Conservation (phyloP, 2,888 invertebrate genomes). For the Mantis religiosa region DNA sequence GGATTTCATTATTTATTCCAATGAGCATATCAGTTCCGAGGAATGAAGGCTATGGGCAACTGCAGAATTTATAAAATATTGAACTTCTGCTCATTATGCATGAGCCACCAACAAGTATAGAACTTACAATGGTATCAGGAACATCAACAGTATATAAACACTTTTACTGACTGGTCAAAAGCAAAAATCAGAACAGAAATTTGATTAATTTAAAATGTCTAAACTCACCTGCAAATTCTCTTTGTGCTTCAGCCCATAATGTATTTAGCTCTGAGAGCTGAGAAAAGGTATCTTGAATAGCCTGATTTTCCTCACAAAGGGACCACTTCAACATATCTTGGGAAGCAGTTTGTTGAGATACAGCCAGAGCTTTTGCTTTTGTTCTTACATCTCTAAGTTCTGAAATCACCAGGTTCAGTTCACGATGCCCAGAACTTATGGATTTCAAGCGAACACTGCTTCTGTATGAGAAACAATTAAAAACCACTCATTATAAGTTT, state of each 20-base stretch:
- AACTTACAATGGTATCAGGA: too few species aligned
- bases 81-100: too few species aligned
- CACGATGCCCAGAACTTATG: conserved; percentile 45
- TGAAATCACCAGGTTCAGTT: conserved; percentile 48
- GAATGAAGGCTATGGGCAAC: too few species aligned
- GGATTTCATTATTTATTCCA: too few species aligned
- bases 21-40: too few species aligned
- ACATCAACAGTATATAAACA: too few species aligned
- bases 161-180: too few species aligned
- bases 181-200: too few species aligned
- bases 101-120: too few species aligned
- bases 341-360: conserved; percentile 45
- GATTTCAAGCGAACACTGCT: conserved; percentile 46
- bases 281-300: conserved; percentile 46
- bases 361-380: conserved; percentile 45
- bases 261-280: conserved; percentile 45
- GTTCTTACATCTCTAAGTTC: conserved; percentile 47
- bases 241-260: conserved; percentile 49
- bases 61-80: too few species aligned
- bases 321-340: conserved; percentile 50
- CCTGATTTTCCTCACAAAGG: conserved; percentile 45
- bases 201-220: too few species aligned
- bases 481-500: neutral
- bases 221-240: conserved; percentile 45
- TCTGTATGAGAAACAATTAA: conserved; percentile 36